Conservation (phyloP, 2,113 vertebrate species). For the Cryptotis parvus region DNA sequence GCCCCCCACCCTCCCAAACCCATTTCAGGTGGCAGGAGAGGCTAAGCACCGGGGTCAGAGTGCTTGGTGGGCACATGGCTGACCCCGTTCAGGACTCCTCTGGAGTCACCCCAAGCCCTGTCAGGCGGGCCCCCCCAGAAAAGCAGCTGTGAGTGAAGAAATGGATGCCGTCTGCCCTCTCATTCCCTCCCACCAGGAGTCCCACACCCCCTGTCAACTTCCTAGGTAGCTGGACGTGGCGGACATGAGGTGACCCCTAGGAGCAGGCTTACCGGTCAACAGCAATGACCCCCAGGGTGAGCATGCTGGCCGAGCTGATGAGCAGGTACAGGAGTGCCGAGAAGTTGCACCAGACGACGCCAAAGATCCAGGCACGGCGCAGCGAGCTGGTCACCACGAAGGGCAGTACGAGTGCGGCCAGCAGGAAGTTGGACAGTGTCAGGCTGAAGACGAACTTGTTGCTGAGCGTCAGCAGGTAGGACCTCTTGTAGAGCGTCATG, state of each 20-base stretch:
- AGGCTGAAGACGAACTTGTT: conserved; percentile 99
- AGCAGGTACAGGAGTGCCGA: conserved; percentile 97
- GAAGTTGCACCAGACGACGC: conserved; percentile 99
- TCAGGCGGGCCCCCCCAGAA: too few species aligned
- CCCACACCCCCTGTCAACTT: neutral
- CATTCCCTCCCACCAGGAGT: neutral
- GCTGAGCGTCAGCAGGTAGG: conserved; percentile 97
- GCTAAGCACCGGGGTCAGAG: too few species aligned
- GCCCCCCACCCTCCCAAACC: too few species aligned
- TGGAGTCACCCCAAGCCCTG: too few species aligned
- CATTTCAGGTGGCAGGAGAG: too few species aligned
- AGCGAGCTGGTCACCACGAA: conserved; percentile 95
- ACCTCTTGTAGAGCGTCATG: conserved; percentile 94
- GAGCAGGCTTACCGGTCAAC: conserved; percentile 93
- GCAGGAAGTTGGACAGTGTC: conserved; percentile 96
- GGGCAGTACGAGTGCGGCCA: conserved; percentile 95
- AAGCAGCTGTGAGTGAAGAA: too few species aligned
- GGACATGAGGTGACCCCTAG: neutral
- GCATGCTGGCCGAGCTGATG: conserved; percentile 98
- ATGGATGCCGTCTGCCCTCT: too few species aligned
- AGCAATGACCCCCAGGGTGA: conserved; percentile 97
- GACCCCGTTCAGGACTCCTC: too few species aligned
- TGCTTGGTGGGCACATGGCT: too few species aligned
- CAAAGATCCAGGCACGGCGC: conserved; percentile 95
- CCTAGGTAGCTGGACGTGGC: too few species aligned